Base-by-base conservation (phyloP, 1,140 invertebrate species). In the Anastatus disparis region DNA sequence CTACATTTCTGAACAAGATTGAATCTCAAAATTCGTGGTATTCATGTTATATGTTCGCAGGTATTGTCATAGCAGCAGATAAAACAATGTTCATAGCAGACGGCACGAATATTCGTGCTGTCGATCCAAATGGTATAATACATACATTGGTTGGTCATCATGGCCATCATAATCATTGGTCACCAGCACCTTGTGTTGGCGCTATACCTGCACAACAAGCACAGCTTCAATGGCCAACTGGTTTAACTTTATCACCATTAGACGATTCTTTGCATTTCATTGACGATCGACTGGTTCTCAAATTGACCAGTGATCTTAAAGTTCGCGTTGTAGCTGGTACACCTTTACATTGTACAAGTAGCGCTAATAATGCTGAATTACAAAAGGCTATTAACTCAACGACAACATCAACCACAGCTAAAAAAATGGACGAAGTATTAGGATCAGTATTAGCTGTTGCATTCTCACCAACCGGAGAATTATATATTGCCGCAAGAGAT, bases 211-310 rank as follows among this genome's bases (percentile, higher is more conserved):
- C 94, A 7, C 82, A 82, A 73, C 89, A 94, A 87, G 93, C 95
- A 1, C 95, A 96, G 83, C 85, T 97, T 10, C 94, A 97, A 81
- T 99, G 97, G 97, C 97, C 97, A 2, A 97, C 96, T 15, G 95
- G 78, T 20, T 24, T 72, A 3, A 92, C 95, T 0, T 86, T 99
- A 12, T 98, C 95, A 80, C 96, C 97, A 2, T 82, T 99, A 6
- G 97, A 99, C 82, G 95, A 95, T 40, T 93, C 94, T 0, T 85
- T 99, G 1, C 95, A 98, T 80, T 97, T 99, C 75, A 94, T 99
- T 55, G 97, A 99, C 79, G 96, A 98, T 79, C 90, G 95, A 70
- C 90, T 98, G 3, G 93, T 99, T 0, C 86, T 98, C 42, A 95
- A 97, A 82, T 85, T 99, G 46, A 97, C 96, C 1, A 92, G 92